Evolutionary conservation across 2,888 invertebrate genomes (phyloP).

Genomic region (Crioceris asparagi): DNA sequence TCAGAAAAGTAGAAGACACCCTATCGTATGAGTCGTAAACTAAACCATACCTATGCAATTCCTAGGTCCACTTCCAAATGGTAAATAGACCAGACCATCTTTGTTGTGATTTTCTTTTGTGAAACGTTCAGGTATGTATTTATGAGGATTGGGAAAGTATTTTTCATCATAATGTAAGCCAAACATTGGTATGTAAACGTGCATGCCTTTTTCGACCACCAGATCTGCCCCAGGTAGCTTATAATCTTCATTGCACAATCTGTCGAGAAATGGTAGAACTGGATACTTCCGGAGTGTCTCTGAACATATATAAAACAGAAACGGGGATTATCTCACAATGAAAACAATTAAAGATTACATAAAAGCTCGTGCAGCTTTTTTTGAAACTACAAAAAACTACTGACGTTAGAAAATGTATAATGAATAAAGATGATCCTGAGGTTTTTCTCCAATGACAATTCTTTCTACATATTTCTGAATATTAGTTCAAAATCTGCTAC

Average conservation of each 20-base stretch:
- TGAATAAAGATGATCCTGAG: no score
- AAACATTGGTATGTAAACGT: constrained; percentile 27
- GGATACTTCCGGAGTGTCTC: constrained; percentile 39
- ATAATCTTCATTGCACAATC: constrained; percentile 27
- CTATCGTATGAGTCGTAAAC: no score
- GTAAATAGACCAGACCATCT: constrained; percentile 22
- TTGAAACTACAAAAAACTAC: no score
- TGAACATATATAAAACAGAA: constrained; percentile 20
- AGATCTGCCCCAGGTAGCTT: constrained; percentile 23
- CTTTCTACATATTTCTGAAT: no score
- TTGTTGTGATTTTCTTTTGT: constrained; percentile 12
- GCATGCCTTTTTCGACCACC: constrained; percentile 30
- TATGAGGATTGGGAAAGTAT: constrained; percentile 26
- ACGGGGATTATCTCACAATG: no score
- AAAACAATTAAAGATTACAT: no score
- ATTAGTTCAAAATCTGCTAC: no score
- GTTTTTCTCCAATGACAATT: no score
- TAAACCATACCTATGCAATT: constrained; percentile 25
- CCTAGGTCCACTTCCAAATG: constrained; percentile 27
- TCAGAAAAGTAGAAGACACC: no score
- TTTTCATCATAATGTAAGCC: constrained; percentile 25
- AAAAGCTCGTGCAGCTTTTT: no score
- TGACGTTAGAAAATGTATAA: no score
- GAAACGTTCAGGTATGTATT: constrained; percentile 26
- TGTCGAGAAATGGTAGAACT: constrained; percentile 29